Conservation (phyloP, 2,797 vertebrate species). For the Odontamblyopus rebecca region DNA sequence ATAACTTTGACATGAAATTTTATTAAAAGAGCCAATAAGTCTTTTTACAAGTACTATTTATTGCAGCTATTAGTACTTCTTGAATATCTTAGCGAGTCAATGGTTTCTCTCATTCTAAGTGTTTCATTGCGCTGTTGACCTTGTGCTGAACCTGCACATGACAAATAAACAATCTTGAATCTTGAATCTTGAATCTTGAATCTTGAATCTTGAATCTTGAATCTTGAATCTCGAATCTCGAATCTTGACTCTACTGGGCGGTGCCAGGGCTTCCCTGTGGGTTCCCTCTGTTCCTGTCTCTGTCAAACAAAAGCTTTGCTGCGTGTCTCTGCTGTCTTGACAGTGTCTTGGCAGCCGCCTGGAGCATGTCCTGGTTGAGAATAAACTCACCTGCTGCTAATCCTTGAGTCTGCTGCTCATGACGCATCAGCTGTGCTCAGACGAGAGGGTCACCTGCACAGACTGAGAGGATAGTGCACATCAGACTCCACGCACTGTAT, state of each 20-base stretch:
- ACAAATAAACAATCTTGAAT: too few relatives aligned
- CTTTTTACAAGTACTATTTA: neutral
- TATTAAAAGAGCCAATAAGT: neutral
- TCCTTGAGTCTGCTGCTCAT: slow-evolving; percentile 54
- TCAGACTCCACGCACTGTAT: neutral
- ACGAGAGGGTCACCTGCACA: slow-evolving; percentile 35
- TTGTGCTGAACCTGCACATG: too few relatives aligned
- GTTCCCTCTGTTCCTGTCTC: neutral
- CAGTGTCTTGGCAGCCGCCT: slow-evolving; percentile 44
- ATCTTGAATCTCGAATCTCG: too few relatives aligned
- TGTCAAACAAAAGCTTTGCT: neutral
- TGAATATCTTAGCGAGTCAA: too few relatives aligned
- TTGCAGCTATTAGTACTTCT: too few relatives aligned
- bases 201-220: too few relatives aligned
- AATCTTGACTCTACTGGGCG: neutral
- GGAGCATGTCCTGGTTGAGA: slow-evolving; percentile 59
- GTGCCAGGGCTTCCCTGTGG: neutral
- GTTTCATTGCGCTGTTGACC: too few relatives aligned
- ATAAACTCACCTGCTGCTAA: slow-evolving; percentile 67
- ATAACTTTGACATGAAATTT: neutral
- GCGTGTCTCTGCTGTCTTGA: slow-evolving; percentile 13
- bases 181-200: too few relatives aligned
- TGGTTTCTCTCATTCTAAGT: too few relatives aligned
- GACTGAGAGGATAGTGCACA: neutral
- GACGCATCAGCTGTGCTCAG: slow-evolving; percentile 53